Evolutionary conservation across 2,797 vertebrate species (phyloP), one percentile per base, ranked within the genome.

Genomic region (Parotocinclus haroldoi): DNA sequence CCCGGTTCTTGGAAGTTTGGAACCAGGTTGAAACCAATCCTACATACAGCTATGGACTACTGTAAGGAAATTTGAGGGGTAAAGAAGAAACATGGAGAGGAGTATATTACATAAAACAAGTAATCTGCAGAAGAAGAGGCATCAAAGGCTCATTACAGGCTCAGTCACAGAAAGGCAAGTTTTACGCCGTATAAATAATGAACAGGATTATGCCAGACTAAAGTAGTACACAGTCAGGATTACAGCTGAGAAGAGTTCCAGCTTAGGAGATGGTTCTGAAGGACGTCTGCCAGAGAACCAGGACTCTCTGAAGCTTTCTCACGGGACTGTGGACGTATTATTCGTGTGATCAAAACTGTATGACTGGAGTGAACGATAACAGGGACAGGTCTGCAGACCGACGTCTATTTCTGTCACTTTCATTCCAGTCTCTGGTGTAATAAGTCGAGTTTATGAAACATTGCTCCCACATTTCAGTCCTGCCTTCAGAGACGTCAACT

Each of bases 121-220:
- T 88, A 88, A 88, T 89, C 82, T 83, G 72, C 68, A 76, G 79
- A 75, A 81, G 81, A 80, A 85, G 83, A 86, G 76, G 78, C 9
- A 76, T 81, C 72, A 81, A 69, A 68, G 76, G 79, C 80, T 86
- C 83, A 83, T 86, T 88, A 87, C 80, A 66, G 52, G 69, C 79
- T 85, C 85, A 87, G 85, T 89, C 77, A 79, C 79, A 53, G 70
- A 72, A 19, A 44, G 80, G 80, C 51, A 80, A 82, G 85, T 89
- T 70, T n/a, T 72, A 72, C 67, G 45, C 58, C 66, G 58, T 66
- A 61, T 55, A 72, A 48, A 51, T 58, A 66, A 69, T 58, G 62
- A 58, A 40, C 50, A 18, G 66, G 44, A 63, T 63, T 50, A 63
- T 17, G 8, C 13, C 38, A 40, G 7, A 42, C 42, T 51, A 27